Evolutionary conservation across 1,140 invertebrate genomes (phyloP), one percentile per base, ranked within the genome.

Genomic region (Chironomus tepperi): DNA sequence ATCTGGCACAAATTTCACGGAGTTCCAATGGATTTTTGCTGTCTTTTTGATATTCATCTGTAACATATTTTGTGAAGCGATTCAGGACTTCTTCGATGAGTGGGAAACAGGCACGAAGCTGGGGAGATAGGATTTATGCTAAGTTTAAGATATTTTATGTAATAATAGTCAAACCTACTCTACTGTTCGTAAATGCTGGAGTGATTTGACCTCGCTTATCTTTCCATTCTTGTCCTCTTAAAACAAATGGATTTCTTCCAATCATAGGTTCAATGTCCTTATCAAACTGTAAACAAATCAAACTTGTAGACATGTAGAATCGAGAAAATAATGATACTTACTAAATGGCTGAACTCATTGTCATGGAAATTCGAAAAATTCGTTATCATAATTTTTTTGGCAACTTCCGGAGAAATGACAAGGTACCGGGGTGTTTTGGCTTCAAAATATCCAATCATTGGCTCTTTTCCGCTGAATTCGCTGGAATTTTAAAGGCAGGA

Each of bases 211-310:
- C 79, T 43, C 87, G 79, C 18, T 85, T 83, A 67, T 81, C 78
- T 73, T 86, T 86, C 88, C 88, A 89, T 75, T 80, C 79, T 9
- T 84, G 79, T 12, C 83, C 85, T 34, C 78, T 77, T 8, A 82
- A 76, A 24, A 82, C 76, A 75, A 86, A 86, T 0, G 84, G 84
- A 79, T 86, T 86, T 5, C 77, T 75, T 0, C 76, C 77, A 16
- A 81, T 78, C 24, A 85, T 79, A 34, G 82, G 81, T 77, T 86
- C 85, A 0, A 78, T 75, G 73, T 82, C 19, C 12, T 77, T 75
- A 47, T 81, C 79, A 19, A 81, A 75, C 47, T 81, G 6, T 43
- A 6, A 43, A 6, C 10, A 7, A 10, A 43, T 43, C 10, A 6
- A 43, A 10, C 6, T 43, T 6, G 10, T 43, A 43, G 6, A 43